Evolutionary conservation across 2,113 vertebrate genomes (phyloP), one percentile per base, ranked within the genome.

Genomic region (Bettongia penicillata): DNA sequence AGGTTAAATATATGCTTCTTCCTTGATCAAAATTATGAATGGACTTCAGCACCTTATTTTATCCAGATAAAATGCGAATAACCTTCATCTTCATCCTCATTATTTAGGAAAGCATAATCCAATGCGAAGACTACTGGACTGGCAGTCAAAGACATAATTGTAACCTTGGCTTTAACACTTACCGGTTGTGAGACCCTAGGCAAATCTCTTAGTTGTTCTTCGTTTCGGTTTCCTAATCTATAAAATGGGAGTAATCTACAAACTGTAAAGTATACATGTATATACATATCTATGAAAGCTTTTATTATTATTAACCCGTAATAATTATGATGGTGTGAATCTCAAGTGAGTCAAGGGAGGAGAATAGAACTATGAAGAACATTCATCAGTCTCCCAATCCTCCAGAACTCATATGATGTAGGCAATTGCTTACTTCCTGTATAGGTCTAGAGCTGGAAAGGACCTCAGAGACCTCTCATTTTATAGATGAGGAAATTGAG

Each of bases 401-500:
- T 43, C n/a, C 19, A 8, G 16, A 84, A 84, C 19, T 84, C 68
- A n/a, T 16, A 77, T 77, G n/a, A 77, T 22, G 5, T 43, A 84
- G 19, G 19, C 68, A 84, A 84, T 43, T n/a, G 22, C 68, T 8
- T 84, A 43, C 37, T 43, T 84, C n/a, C 68, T 84, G 31, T 43
- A 22, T 84, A 43, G 68, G n/a, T 43, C 37, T 43, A 84, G 7
- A 84, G 2, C 37, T 43, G 7, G 61, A 84, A 84, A 43, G n/a
- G n/a, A 84, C 19, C 7, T 84, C n/a, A 43, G 68, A 23, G n/a
- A 6, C 19, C 68, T 84, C 37, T 43, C n/a, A 43, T 84, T 84
- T 43, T 84, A 84, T 93, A 96, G 89, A 53, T 53, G 91, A 96
- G 93, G 53, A 84, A 97, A 95, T 93, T 92, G 57, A 90, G 28